Conservation (phyloP, 2,888 invertebrate genomes). For the Meliscaeva auricollis region DNA sequence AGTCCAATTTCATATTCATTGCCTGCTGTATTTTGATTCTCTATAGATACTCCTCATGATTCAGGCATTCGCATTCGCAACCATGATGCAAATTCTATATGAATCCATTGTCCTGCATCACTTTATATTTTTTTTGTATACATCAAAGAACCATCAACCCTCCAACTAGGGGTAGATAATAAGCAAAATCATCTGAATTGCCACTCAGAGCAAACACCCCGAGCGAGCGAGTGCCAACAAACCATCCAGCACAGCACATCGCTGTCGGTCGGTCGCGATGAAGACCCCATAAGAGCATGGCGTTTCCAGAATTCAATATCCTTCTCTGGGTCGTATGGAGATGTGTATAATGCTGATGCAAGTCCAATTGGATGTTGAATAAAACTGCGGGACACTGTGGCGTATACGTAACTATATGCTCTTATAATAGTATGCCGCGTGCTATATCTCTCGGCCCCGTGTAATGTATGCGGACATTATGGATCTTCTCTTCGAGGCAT, state of each 20-base stretch:
- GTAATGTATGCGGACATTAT: constrained; percentile 67
- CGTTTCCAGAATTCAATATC: constrained; percentile 37
- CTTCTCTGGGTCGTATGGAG: constrained; percentile 12
- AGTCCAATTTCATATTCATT: constrained; percentile 48
- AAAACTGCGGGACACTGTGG: constrained; percentile 27
- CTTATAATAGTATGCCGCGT: constrained; percentile 3
- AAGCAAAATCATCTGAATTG: constrained; percentile 53
- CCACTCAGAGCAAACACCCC: constrained; percentile 59
- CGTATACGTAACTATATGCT: constrained; percentile 29
- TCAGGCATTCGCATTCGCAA: neutral
- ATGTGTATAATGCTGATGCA: neutral
- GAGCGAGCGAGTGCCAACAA: neutral
- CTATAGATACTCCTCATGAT: too few species aligned
- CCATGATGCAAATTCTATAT: neutral
- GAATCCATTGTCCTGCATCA: constrained; percentile 24
- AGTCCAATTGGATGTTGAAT: constrained; percentile 35
- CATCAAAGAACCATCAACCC: constrained; percentile 23
- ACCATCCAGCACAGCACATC: neutral
- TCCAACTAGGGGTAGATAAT: constrained; percentile 39
- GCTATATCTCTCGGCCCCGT: constrained; percentile 6
- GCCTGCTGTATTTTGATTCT: constrained; percentile 31
- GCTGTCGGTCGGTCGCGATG: constrained; percentile 20
- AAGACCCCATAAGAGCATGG: neutral
- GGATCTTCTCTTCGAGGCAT: constrained; percentile 47
- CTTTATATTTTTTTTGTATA: neutral